These are phyloP conservation scores for Dendrocopos noguchii DNA, from an alignment of 2,113 vertebrate species.

Conservation along the genomic window DNA sequence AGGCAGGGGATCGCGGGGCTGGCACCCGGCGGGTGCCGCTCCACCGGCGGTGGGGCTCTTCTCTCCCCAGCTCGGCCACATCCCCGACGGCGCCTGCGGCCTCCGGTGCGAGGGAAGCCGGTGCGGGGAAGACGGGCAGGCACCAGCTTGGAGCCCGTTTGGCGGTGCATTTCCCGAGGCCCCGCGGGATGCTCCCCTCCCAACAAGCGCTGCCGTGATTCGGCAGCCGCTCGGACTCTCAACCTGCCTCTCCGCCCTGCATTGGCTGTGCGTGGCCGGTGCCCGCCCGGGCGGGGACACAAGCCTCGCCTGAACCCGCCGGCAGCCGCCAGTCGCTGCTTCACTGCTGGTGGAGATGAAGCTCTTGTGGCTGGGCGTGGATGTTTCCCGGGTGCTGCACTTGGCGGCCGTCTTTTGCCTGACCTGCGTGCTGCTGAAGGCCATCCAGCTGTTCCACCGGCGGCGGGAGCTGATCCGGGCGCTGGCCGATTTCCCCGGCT, in stretches of 20 bases:
- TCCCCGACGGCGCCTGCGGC: background rate
- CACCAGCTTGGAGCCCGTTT: background rate
- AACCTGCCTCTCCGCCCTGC: background rate
- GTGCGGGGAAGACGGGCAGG: background rate
- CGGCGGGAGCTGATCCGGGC: constrained; percentile 67
- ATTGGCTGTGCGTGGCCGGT: background rate
- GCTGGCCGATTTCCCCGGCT: constrained; percentile 78
- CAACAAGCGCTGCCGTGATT: constrained; percentile 46
- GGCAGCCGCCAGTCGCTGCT: background rate
- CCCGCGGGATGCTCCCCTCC: background rate
- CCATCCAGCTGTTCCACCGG: constrained; percentile 63
- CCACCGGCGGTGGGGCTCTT: background rate
- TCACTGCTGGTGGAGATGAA: background rate
- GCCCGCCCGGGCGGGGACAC: background rate
- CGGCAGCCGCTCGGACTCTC: background rate
- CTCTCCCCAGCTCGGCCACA: background rate
- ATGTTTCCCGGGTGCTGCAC: constrained; percentile 58
- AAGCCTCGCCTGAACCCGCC: too few species aligned
- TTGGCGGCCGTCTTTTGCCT: constrained; percentile 70
- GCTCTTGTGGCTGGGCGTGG: constrained; percentile 49
- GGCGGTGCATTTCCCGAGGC: background rate
- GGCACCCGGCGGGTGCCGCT: background rate
- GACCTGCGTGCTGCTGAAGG: constrained; percentile 66
- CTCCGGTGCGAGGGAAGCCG: background rate
- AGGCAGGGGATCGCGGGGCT: too few species aligned